Evolutionary conservation across 2,797 vertebrate species (phyloP), one percentile per base, ranked within the genome.

Genomic region (Adelosebastes latens): DNA sequence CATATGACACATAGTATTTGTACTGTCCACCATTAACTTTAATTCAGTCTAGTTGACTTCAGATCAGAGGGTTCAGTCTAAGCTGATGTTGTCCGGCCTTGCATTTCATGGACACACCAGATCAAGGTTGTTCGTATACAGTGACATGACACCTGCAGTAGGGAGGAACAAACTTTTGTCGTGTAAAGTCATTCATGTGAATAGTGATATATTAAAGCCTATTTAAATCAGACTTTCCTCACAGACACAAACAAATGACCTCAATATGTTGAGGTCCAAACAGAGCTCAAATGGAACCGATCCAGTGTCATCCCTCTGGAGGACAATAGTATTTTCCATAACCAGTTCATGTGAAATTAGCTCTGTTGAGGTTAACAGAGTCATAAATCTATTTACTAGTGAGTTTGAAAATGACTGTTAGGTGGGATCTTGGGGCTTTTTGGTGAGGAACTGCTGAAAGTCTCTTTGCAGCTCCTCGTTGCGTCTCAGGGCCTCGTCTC

Each of bases 401-500:
- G 55, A 39, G 39, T 36, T 27, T 72, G 16, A 68, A 32, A 29
- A 12, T 4, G 7, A 29, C 9, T 6, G 32, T 89, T 94, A 90
- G 60, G 88, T 82, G 18, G 82, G 85, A 34, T 88, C 73, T 61
- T 74, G 72, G 24, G 81, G 68, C 6, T 75, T 55, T 64, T 22
- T 88, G 39, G 18, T 31, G 34, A 94, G 80, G 55, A 97, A 96
- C 25, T 87, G 87, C 68, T 97, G 94, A 86, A 98, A 93, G 87
- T 98, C 93, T 82, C 90, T 94, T 86, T 97, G 95, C n/a, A 98
- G 94, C 79, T 89, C 89, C 52, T 93, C 87, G 76, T 97, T 97
- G 65, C 94, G 96, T 89, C 16, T 95, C 90, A 96, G 95, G 46
- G 95, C 90, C 32, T 97, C 95, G 1, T 97, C 95, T 56, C 90